Percentiles rank a stretch among this genome's conserved stretches.
Conservation (phyloP, 2,113 vertebrate genomes). For the Calypte anna region DNA sequence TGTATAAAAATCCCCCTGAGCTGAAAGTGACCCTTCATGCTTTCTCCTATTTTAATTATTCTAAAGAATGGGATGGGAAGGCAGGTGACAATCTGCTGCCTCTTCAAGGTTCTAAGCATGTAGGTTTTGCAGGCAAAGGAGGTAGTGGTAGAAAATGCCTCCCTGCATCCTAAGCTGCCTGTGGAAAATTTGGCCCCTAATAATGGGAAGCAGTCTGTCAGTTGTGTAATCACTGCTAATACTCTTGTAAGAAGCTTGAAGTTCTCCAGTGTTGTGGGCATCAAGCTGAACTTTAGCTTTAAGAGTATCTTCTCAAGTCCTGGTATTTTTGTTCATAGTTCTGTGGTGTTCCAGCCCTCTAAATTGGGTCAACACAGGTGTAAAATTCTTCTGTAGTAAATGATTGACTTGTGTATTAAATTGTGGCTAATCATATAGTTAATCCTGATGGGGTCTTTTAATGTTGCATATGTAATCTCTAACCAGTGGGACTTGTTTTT, state of each 20-base stretch:
- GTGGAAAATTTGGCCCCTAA: neutral
- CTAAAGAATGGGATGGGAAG: neutral
- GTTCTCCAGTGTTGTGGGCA: neutral
- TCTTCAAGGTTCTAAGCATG: neutral
- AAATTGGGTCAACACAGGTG: neutral
- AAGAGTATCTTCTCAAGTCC: neutral
- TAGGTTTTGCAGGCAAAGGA: neutral
- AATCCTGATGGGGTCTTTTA: neutral
- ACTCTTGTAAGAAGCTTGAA: neutral
- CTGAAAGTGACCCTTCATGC: neutral
- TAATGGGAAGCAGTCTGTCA: neutral
- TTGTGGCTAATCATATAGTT: neutral
- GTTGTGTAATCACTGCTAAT: neutral
- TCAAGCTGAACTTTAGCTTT: neutral
- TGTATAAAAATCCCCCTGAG: neutral
- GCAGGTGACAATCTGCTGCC: neutral
- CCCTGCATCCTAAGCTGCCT: neutral
- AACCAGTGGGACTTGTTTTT: neutral
- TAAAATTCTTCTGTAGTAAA: neutral
- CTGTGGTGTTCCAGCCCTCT: accelerated
- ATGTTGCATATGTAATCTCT: neutral
- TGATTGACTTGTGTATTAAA: neutral
- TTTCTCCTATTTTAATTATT: neutral
- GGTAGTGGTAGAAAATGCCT: neutral
- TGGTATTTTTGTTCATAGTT: neutral